These are phyloP conservation scores for Horisme vitalbata DNA, from an alignment of 2,888 invertebrate species.

Conservation along the genomic window DNA sequence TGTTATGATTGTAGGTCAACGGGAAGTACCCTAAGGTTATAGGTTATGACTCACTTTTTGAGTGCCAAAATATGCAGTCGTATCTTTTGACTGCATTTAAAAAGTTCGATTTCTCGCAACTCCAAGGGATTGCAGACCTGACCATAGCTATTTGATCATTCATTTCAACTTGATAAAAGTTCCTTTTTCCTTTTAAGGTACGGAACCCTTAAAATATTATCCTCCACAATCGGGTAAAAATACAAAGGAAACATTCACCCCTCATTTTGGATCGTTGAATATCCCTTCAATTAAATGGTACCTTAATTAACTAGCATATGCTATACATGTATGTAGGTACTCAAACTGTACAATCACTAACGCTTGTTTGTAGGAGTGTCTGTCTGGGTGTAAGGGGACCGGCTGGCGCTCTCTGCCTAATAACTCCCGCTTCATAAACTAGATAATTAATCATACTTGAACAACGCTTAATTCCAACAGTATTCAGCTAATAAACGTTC, in stretches of 20 bases:
- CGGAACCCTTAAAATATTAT: too few relatives aligned
- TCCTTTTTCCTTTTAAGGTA: too few relatives aligned
- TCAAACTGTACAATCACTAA: constrained; percentile 19
- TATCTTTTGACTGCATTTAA: too few relatives aligned
- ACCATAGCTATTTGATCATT: too few relatives aligned
- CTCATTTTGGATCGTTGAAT: constrained; percentile 20
- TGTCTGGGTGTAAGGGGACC: constrained; percentile 41
- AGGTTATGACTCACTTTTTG: too few relatives aligned
- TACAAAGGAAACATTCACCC: constrained; percentile 26
- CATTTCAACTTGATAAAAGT: too few relatives aligned
- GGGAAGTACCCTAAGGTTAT: too few relatives aligned
- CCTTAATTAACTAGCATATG: constrained; percentile 5
- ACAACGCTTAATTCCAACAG: constrained; percentile 42
- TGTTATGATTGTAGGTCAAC: too few relatives aligned
- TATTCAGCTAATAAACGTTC: constrained; percentile 24
- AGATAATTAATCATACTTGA: constrained; percentile 66
- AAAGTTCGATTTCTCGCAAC: too few relatives aligned
- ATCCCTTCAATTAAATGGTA: constrained; percentile 27
- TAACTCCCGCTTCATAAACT: constrained; percentile 57
- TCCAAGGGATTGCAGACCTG: too few relatives aligned
- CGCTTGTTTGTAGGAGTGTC: constrained; percentile 38
- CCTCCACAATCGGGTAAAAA: constrained; percentile 10
- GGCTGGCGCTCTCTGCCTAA: constrained; percentile 40
- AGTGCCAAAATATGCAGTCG: too few relatives aligned
- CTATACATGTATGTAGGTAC: constrained; percentile 11